A percentile compares a stretch with the other conserved stretches of the same genome.
Evolutionary conservation across 2,888 invertebrate species (phyloP).

Genomic region (Drosophila lutescens): DNA sequence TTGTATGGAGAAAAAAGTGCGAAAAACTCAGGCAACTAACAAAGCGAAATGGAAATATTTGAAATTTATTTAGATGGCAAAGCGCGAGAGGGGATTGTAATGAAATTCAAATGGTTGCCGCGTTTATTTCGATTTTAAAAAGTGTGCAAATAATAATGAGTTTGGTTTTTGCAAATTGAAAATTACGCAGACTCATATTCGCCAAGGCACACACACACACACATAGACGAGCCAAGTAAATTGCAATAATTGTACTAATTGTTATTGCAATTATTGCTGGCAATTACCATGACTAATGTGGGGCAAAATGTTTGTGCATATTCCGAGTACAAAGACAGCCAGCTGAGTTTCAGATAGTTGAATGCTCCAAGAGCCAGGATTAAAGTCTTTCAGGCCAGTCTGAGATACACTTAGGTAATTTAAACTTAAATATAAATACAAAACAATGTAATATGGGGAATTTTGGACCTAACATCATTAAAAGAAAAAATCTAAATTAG

Average conservation of each 20-base stretch:
- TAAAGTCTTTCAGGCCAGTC: neutral
- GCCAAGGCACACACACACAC: neutral
- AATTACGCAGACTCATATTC: constrained; percentile 47
- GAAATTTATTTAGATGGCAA: constrained; percentile 4
- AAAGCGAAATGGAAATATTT: constrained; percentile 49
- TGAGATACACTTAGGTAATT: neutral
- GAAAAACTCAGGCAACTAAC: constrained; percentile 39
- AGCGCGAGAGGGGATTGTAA: constrained; percentile 8
- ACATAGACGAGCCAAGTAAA: constrained; percentile 51
- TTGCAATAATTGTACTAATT: constrained; percentile 77
- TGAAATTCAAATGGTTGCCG: constrained; percentile 43
- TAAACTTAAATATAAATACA: too few relatives aligned
- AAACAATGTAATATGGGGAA: too few relatives aligned
- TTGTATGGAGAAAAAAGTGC: constrained; percentile 31
- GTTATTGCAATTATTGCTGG: constrained; percentile 75
- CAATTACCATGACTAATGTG: constrained; percentile 78
- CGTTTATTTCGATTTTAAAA: constrained; percentile 30
- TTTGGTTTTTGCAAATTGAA: constrained; percentile 68
- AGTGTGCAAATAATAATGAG: constrained; percentile 46
- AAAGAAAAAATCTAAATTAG: neutral
- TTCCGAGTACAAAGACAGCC: constrained; percentile 9
- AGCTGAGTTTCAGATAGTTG: constrained; percentile 17
- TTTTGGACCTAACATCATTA: neutral
- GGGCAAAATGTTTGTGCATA: constrained; percentile 67
- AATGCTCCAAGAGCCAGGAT: neutral